Percentiles rank a stretch among this genome's conserved stretches.
phyloP scores from a whole-genome alignment of 2,797 vertebrate genomes.

The Kryptopterus vitreolus region DNA sequence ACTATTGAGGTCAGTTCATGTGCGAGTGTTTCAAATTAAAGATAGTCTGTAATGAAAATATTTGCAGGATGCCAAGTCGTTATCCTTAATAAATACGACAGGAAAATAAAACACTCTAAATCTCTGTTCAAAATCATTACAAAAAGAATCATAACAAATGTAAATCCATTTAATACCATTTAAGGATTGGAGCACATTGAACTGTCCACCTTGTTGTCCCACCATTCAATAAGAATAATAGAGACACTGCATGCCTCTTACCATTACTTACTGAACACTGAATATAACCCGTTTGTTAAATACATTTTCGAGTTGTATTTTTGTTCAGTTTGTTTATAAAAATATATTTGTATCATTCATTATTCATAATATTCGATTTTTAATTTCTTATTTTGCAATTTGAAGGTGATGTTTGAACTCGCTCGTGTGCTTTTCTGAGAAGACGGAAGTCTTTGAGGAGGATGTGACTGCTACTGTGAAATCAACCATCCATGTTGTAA shows the following conservation, averaged over 20 bases:
- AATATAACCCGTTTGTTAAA: background rate
- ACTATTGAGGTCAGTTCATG: conserved; percentile 86
- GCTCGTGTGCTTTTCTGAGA: conserved; percentile 87
- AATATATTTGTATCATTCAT: too few species aligned
- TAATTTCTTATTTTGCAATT: conserved; percentile 48
- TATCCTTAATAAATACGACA: background rate
- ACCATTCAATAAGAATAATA: background rate
- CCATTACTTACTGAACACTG: background rate
- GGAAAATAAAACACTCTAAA: background rate
- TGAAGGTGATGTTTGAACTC: conserved; percentile 95
- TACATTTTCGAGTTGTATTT: too few species aligned
- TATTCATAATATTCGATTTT: too few species aligned
- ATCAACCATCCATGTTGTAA: background rate
- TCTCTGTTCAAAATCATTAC: background rate
- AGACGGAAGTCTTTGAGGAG: background rate
- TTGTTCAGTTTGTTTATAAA: too few species aligned
- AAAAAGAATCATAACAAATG: background rate
- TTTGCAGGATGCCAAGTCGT: background rate
- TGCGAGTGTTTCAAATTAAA: background rate
- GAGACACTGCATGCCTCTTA: too few species aligned
- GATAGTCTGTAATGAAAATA: background rate
- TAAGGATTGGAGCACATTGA: background rate
- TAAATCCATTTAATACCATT: background rate
- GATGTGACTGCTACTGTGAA: conserved; percentile 2
- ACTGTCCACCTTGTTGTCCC: background rate